Conservation (phyloP, 2,797 vertebrate genomes). For the Cirrhinus mrigala region DNA sequence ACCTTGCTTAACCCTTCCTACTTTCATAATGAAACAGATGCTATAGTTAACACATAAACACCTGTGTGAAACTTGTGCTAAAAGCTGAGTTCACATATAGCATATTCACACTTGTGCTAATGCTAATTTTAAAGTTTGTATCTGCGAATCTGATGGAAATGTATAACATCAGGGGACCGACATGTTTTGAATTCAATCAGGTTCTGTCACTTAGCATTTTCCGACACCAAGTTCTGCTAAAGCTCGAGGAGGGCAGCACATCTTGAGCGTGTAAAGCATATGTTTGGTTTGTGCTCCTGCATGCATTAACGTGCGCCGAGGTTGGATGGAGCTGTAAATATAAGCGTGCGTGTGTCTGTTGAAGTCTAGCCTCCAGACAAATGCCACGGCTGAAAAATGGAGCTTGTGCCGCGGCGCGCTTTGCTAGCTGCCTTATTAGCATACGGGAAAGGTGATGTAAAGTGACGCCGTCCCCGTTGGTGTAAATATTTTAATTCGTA, state of each 20-base stretch:
- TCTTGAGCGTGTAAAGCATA: conserved; percentile 1
- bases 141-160: background rate
- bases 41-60: background rate
- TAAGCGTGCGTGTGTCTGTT: conserved; percentile 15
- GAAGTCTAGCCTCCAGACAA: conserved; percentile 46
- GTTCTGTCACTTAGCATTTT: background rate
- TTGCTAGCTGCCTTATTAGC: conserved; percentile 51
- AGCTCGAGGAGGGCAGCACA: background rate
- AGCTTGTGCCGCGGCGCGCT: background rate
- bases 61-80: background rate
- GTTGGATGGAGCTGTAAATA: background rate
- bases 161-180: background rate
- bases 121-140: background rate
- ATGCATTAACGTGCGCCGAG: conserved; percentile 14
- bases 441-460: conserved; percentile 58
- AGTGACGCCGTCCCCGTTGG: conserved; percentile 56
- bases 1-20: background rate
- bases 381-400: conserved; percentile 41
- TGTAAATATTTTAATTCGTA: conserved; percentile 67
- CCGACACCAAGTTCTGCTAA: background rate
- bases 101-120: background rate
- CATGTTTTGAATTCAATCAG: conserved; percentile 2
- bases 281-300: conserved; percentile 5
- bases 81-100: background rate
- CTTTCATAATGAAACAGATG: background rate